Evolutionary conservation across 1,140 invertebrate genomes (phyloP).

Genomic region (Hycleus cichorii): DNA sequence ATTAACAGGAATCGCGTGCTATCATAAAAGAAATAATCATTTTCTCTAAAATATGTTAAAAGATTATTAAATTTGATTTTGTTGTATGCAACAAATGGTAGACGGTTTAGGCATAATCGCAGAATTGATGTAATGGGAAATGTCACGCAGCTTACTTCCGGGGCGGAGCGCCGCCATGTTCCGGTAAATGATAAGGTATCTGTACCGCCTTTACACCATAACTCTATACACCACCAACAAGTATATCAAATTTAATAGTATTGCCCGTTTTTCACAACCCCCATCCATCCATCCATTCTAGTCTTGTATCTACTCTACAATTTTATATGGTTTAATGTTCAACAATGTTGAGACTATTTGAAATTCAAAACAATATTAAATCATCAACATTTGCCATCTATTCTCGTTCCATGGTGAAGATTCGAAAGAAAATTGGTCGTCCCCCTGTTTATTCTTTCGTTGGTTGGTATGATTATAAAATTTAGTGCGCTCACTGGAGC

Average conservation of each 20-base stretch:
- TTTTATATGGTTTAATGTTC: no score
- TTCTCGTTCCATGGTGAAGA: no score
- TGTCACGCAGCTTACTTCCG: slow-evolving; percentile 24
- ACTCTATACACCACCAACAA: slow-evolving; percentile 11
- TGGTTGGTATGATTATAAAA: slow-evolving; percentile 6
- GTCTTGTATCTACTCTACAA: background rate
- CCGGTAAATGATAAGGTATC: slow-evolving; percentile 21
- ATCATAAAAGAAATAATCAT: no score
- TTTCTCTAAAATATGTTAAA: no score
- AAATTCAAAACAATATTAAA: no score
- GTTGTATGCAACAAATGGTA: no score
- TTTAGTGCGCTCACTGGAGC: slow-evolving; percentile 3
- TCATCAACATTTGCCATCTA: no score
- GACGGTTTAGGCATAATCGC: no score
- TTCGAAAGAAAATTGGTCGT: no score
- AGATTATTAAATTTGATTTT: no score
- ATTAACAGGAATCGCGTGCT: no score
- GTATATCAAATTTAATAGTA: slow-evolving; percentile 10
- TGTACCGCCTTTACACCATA: slow-evolving; percentile 20
- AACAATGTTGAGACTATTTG: no score
- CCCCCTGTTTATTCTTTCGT: background rate
- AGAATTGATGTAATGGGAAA: slow-evolving; percentile 3
- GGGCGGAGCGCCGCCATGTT: slow-evolving; percentile 29
- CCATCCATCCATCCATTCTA: background rate
- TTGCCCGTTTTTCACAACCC: background rate